Evolutionary conservation across 2,113 vertebrate species (phyloP), one percentile per base, ranked within the genome.

Genomic region (Triplophysa rosa): DNA sequence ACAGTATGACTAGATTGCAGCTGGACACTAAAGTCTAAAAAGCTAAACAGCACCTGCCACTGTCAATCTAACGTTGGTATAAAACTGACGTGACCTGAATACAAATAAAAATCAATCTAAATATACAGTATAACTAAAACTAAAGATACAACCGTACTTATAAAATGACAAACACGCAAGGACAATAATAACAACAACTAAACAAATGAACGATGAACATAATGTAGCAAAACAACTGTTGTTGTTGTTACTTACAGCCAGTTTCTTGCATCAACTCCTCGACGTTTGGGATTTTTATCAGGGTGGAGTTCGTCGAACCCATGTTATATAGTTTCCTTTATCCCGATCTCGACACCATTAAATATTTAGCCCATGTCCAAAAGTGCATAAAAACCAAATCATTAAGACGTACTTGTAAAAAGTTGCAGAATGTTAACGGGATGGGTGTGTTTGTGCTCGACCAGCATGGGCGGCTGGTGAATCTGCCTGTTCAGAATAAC

Each of bases 211-310:
- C 8, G 42, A 29, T 29, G 0, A 4, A 45, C n/a, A 45, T 12
- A 45, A 45, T 45, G 8, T 45, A 45, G 11, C 42, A 37, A 37
- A 37, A 37, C 33, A 37, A 37, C 33, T 37, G 33, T 7, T 45
- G 42, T 11, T 45, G 42, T 45, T 12, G 8, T 75, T 17, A 89
- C 91, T 91, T 83, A 92, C 91, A 90, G 2, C 90, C 91, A 0
- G 91, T 91, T 77, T 92, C 88, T 67, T 83, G 21, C 71, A 91
- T 82, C 59, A 92, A 84, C 68, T 88, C 37, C 54, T 85, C 73
- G 0, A 68, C 86, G n/a, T 89, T 19, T 1, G 89, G 91, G 63
- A 91, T 63, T 47, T 66, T 23, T 16, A 79, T 26, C 4, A 88
- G n/a, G 67, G 78, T 69, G 71, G 89, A 90, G 80, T 59, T 82